phyloP scores from a whole-genome alignment of 2,888 invertebrate species.

The Xestoiulus laeticollis region DNA sequence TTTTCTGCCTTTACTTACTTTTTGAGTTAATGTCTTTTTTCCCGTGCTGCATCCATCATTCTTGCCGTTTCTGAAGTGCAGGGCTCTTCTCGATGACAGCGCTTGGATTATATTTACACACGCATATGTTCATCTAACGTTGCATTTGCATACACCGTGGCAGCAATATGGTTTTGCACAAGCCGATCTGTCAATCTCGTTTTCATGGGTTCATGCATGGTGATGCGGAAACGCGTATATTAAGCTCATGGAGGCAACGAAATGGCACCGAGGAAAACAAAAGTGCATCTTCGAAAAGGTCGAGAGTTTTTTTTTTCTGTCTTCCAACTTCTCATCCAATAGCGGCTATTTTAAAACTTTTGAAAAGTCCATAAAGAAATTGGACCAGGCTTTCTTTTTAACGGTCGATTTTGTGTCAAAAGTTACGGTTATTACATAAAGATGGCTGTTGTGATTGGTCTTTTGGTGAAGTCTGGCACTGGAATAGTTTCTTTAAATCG shows the following conservation, averaged over 20 bases:
- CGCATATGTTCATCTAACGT: neutral
- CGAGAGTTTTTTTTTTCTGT: neutral
- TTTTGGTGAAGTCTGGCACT: too few relatives aligned
- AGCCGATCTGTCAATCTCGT: neutral
- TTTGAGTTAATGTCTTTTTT: conserved; percentile 31
- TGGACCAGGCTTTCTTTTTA: too few relatives aligned
- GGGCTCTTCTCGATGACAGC: conserved; percentile 28
- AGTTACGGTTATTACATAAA: too few relatives aligned
- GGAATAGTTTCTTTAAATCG: too few relatives aligned
- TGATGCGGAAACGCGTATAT: neutral
- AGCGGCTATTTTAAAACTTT: neutral
- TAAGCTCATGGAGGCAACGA: too few relatives aligned
- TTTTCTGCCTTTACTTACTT: neutral
- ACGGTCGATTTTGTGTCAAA: too few relatives aligned
- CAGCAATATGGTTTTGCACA: conserved; percentile 1
- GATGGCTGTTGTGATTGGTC: too few relatives aligned
- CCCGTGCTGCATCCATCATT: neutral
- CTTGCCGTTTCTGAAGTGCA: neutral
- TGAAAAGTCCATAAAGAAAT: neutral
- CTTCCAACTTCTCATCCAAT: neutral
- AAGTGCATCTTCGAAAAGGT: neutral
- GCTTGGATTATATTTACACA: conserved; percentile 28
- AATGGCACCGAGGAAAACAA: neutral
- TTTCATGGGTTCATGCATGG: neutral
- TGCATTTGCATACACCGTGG: neutral